phyloP scores from a whole-genome alignment of 2,113 vertebrate species.

The Dipodomys stephensi region DNA sequence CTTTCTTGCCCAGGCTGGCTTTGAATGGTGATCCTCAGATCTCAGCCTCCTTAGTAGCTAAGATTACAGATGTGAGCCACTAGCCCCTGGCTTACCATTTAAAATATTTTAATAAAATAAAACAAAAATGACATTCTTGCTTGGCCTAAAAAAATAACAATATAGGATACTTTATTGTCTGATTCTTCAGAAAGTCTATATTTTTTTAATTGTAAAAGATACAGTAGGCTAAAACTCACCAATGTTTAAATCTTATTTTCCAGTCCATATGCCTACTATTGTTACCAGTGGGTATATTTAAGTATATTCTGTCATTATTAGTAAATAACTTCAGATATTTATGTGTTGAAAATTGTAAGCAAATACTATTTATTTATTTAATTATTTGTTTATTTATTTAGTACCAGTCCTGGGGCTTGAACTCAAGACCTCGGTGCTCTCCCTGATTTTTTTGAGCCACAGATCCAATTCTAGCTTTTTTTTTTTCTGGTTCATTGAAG shows the following conservation, averaged over 20 bases:
- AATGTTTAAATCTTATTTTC: not conserved
- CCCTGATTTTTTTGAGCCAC: no score
- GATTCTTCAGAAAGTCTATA: conserved; percentile 28
- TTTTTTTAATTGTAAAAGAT: not conserved
- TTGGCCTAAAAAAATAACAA: not conserved
- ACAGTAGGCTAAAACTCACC: not conserved
- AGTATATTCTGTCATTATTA: conserved; percentile 7
- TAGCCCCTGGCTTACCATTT: not conserved
- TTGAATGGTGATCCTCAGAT: no score
- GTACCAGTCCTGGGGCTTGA: no score
- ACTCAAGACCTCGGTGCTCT: no score
- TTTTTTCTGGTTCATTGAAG: no score
- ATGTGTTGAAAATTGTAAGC: conserved; percentile 4
- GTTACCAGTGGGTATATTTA: conserved; percentile 10
- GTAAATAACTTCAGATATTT: conserved; percentile 9
- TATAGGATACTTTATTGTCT: not conserved
- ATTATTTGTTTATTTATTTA: not conserved
- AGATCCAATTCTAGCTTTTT: no score
- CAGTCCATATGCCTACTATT: not conserved
- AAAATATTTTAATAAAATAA: conserved; percentile 15
- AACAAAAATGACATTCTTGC: not conserved
- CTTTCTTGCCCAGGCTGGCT: no score
- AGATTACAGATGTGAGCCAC: no score
- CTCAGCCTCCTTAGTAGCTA: no score
- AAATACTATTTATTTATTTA: not conserved